These are phyloP conservation scores for Conchocele bisecta DNA, from an alignment of 2,888 invertebrate species.

Conservation along the genomic window DNA sequence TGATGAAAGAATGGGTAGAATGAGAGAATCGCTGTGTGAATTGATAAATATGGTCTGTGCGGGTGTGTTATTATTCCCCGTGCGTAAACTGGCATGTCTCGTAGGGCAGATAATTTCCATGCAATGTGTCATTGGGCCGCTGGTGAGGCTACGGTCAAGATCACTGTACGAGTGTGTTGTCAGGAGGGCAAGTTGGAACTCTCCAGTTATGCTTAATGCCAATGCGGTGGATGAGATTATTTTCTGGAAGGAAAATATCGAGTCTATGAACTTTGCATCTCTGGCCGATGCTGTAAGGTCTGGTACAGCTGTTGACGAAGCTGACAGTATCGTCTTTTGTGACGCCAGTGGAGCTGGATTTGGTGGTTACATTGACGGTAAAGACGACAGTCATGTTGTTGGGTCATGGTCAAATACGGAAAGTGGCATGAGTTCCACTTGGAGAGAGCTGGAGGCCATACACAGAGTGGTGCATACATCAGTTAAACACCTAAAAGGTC, in stretches of 20 bases:
- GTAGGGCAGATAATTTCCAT: constrained; percentile 7
- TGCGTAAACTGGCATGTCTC: not conserved
- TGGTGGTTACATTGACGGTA: not conserved
- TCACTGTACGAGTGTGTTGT: not conserved
- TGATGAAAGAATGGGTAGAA: not conserved
- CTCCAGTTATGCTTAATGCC: not conserved
- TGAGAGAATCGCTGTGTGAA: not conserved
- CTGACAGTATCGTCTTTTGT: constrained; percentile 13
- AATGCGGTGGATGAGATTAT: not conserved
- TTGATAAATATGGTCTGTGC: not conserved
- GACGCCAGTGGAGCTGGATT: constrained; percentile 39
- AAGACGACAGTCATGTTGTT: not conserved
- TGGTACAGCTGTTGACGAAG: too few species aligned
- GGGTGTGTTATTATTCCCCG: not conserved
- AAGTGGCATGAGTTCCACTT: constrained; percentile 20
- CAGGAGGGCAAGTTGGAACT: not conserved
- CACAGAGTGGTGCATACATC: constrained; percentile 7
- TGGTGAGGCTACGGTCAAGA: not conserved
- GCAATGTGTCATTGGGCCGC: not conserved
- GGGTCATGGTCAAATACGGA: constrained; percentile 9
- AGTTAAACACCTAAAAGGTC: constrained; percentile 19
- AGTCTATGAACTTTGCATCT: not conserved
- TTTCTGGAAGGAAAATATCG: constrained; percentile 13
- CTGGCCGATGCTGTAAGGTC: not conserved
- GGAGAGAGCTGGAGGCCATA: constrained; percentile 26